Percentiles rank a stretch among this genome's conserved stretches.
These are phyloP conservation scores for Phengaris arion DNA, from an alignment of 2,888 invertebrate genomes.

Conservation along the genomic window DNA sequence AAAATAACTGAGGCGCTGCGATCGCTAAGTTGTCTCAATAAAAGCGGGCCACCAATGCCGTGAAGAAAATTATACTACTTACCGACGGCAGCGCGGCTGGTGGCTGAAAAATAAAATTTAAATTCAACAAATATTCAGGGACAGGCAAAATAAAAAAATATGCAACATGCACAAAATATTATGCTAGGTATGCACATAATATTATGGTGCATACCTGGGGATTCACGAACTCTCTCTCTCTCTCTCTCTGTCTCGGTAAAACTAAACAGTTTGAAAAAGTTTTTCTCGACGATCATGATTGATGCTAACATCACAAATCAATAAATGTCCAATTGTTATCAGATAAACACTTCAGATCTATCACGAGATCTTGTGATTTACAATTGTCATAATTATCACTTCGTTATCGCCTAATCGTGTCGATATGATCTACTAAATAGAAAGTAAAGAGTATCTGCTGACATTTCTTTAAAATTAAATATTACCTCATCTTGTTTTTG, in stretches of 20 bases:
- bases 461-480: not conserved
- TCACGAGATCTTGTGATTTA: conserved; percentile 81
- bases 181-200: too few relatives aligned
- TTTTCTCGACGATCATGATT: not conserved
- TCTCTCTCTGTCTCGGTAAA: not conserved
- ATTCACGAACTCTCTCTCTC: too few relatives aligned
- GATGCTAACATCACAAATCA: not conserved
- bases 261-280: not conserved
- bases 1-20: too few relatives aligned
- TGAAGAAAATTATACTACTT: too few relatives aligned
- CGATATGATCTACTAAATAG: not conserved
- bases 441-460: not conserved
- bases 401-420: not conserved
- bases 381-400: conserved; percentile 4
- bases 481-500: not conserved
- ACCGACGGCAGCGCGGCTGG: too few relatives aligned
- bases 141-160: too few relatives aligned
- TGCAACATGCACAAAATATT: too few relatives aligned
- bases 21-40: too few relatives aligned
- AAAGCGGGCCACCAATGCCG: too few relatives aligned
- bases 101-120: too few relatives aligned
- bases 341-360: not conserved
- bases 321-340: conserved; percentile 3
- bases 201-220: too few relatives aligned
- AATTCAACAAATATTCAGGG: too few relatives aligned